These are phyloP conservation scores for Morone chrysops DNA, from an alignment of 2,113 vertebrate genomes.

Conservation along the genomic window DNA sequence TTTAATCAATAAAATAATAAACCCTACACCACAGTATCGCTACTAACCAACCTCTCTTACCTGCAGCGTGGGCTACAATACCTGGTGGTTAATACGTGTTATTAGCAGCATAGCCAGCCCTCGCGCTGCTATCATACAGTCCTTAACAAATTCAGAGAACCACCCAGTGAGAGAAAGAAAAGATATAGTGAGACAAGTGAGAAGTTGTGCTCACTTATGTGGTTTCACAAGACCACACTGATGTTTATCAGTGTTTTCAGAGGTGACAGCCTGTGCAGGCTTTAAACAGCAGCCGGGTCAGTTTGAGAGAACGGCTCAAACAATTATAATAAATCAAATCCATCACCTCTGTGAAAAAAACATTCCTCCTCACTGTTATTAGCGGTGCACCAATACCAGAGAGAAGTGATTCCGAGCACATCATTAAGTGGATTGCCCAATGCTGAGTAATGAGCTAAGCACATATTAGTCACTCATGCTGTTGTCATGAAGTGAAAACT, in stretches of 20 bases:
- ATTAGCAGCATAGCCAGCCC: neutral
- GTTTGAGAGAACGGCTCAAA: neutral
- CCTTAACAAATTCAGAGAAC: neutral
- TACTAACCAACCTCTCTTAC: no score
- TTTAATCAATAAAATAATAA: neutral
- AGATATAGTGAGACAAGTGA: neutral
- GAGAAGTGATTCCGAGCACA: neutral
- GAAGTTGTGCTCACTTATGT: slow-evolving; percentile 23
- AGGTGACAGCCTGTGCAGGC: slow-evolving; percentile 7
- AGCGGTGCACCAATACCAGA: neutral
- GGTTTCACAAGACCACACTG: slow-evolving; percentile 53
- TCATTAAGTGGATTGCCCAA: neutral
- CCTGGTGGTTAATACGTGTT: neutral
- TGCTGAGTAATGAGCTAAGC: neutral
- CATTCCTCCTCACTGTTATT: neutral
- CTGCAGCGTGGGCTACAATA: neutral
- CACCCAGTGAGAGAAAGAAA: neutral
- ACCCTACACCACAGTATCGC: no score
- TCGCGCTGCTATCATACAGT: neutral
- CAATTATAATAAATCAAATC: neutral
- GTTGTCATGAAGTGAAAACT: neutral
- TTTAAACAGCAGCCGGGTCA: neutral
- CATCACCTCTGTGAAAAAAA: neutral
- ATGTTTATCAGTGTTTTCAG: slow-evolving; percentile 46
- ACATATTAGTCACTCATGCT: neutral